These are phyloP conservation scores for Melipona quadrifasciata DNA, from an alignment of 1,140 invertebrate genomes.

Conservation along the genomic window DNA sequence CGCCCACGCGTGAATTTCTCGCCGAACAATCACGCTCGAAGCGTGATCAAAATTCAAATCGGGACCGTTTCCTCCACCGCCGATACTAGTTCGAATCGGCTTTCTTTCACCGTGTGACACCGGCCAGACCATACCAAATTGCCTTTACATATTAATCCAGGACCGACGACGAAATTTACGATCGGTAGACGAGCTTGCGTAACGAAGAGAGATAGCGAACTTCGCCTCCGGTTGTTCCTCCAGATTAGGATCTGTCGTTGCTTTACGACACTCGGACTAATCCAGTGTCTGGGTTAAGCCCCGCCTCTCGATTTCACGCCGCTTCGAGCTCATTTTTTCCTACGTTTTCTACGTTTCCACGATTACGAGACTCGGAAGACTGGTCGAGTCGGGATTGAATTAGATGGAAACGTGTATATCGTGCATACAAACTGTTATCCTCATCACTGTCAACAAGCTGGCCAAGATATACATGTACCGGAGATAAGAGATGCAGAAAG, in stretches of 20 bases:
- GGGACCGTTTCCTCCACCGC: background rate
- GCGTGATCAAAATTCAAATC: slow-evolving; percentile 37
- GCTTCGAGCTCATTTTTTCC: background rate
- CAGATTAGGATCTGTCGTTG: slow-evolving; percentile 3
- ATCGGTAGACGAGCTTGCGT: slow-evolving; percentile 1
- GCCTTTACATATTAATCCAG: slow-evolving; percentile 38
- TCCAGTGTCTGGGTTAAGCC: background rate
- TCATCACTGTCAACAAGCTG: background rate
- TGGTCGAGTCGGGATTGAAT: background rate
- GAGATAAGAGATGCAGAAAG: background rate
- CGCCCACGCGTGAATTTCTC: slow-evolving; percentile 22
- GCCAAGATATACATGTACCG: background rate
- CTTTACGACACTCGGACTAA: background rate
- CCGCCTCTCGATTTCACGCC: background rate
- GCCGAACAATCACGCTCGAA: background rate
- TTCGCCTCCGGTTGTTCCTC: background rate
- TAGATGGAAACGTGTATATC: background rate
- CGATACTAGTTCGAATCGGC: background rate
- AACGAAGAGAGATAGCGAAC: slow-evolving; percentile 19
- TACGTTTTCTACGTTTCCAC: background rate
- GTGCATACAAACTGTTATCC: background rate
- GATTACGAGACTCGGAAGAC: background rate
- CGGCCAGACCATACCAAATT: background rate
- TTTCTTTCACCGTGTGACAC: background rate
- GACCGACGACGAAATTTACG: slow-evolving; percentile 14